Conservation (phyloP, 2,797 vertebrate genomes). For the Glossophaga mutica region DNA sequence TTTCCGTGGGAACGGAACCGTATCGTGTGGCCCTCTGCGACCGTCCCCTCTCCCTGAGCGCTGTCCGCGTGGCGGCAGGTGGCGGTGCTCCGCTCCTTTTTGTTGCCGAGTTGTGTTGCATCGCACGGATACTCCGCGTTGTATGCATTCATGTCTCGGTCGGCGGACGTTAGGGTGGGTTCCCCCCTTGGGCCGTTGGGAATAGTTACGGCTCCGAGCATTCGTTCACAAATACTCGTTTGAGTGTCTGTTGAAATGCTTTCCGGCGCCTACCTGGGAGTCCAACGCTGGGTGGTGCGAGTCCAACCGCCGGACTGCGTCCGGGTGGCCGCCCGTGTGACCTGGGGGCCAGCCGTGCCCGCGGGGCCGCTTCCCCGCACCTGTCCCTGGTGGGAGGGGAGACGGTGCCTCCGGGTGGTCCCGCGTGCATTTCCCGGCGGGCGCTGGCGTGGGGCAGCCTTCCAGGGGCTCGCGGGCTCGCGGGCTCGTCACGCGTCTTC, state of each 20-base stretch:
- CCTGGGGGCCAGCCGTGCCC: too few species aligned
- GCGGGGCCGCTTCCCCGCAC: too few species aligned
- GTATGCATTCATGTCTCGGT: background rate
- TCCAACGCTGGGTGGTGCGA: too few species aligned
- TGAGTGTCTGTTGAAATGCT: background rate
- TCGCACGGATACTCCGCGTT: background rate
- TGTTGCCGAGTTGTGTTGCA: background rate
- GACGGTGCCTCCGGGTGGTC: background rate
- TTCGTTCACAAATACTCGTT: background rate
- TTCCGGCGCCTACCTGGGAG: background rate
- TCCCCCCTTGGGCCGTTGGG: background rate
- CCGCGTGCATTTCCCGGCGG: background rate
- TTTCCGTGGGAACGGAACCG: too few species aligned
- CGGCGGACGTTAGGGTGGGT: background rate
- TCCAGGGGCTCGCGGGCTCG: background rate
- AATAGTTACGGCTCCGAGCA: background rate
- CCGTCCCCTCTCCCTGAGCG: background rate
- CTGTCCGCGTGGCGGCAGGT: fast-evolving
- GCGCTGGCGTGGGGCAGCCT: background rate
- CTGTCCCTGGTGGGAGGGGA: background rate
- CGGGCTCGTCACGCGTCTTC: background rate
- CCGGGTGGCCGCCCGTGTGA: too few species aligned
- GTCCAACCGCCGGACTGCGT: too few species aligned
- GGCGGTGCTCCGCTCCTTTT: background rate
- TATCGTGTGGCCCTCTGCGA: too few species aligned